Percentiles rank a stretch among this genome's conserved stretches.
These are phyloP conservation scores for Brachynemurus nebulosus DNA, from an alignment of 2,888 invertebrate genomes.

Conservation along the genomic window DNA sequence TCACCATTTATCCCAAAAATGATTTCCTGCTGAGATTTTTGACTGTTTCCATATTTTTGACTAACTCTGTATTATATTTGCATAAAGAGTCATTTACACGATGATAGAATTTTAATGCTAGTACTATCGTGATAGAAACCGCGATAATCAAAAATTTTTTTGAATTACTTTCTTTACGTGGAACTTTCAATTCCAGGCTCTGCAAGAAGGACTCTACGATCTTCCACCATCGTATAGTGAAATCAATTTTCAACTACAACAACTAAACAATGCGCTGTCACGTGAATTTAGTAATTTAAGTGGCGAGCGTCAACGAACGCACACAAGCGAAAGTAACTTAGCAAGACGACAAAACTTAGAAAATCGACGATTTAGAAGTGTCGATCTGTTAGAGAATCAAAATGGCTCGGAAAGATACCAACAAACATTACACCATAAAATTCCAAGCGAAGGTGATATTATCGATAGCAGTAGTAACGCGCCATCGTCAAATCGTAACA, in stretches of 20 bases:
- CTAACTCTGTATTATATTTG: too few relatives aligned
- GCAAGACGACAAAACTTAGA: neutral
- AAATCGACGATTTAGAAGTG: neutral
- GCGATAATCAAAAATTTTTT: too few relatives aligned
- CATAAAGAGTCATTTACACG: too few relatives aligned
- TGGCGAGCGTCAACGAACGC: neutral
- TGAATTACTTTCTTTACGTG: too few relatives aligned
- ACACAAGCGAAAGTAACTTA: slow-evolving; percentile 3
- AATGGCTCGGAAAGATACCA: neutral
- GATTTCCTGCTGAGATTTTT: too few relatives aligned
- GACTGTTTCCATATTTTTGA: too few relatives aligned
- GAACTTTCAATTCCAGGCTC: neutral
- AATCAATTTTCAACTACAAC: slow-evolving; percentile 22
- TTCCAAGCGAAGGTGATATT: slow-evolving; percentile 2
- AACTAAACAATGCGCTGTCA: slow-evolving; percentile 8
- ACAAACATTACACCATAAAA: neutral
- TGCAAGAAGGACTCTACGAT: slow-evolving; percentile 21
- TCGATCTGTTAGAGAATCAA: neutral
- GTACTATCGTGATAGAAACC: too few relatives aligned
- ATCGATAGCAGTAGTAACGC: neutral
- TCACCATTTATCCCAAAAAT: too few relatives aligned
- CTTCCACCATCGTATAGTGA: slow-evolving; percentile 31
- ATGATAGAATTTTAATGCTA: too few relatives aligned
- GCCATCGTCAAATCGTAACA: neutral
- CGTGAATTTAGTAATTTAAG: slow-evolving; percentile 5